Percentiles rank a stretch among this genome's conserved stretches.
Conservation (phyloP, 2,797 vertebrate genomes). For the Rhynchotus rufescens region DNA sequence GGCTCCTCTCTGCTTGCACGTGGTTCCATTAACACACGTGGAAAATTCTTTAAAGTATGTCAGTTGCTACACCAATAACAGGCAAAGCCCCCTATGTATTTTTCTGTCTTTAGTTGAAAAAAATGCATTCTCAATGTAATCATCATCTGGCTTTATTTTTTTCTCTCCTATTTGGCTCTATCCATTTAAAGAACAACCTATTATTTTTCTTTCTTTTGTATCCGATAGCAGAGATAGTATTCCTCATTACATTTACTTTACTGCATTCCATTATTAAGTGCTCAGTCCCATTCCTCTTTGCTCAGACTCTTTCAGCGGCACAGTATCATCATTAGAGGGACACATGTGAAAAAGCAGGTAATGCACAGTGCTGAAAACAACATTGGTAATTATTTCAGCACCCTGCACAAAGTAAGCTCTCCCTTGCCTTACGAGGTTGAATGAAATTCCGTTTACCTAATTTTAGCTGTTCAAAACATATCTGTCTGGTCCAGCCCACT, state of each 20-base stretch:
- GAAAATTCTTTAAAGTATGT: background rate
- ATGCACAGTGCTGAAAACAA: background rate
- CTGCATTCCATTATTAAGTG: background rate
- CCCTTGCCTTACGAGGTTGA: background rate
- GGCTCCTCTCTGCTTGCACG: background rate
- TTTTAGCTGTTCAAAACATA: background rate
- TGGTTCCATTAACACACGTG: background rate
- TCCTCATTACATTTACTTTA: slow-evolving; percentile 6
- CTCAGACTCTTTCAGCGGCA: background rate
- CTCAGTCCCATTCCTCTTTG: background rate
- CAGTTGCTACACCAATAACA: background rate
- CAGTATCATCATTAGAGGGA: background rate
- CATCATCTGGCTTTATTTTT: background rate
- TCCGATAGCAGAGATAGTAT: background rate
- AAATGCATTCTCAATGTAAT: slow-evolving; percentile 1
- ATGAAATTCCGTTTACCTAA: background rate
- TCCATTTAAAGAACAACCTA: background rate
- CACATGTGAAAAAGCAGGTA: background rate
- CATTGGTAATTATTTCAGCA: background rate
- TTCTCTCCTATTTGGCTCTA: background rate
- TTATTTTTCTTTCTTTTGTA: background rate
- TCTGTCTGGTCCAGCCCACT: background rate
- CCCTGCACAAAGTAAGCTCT: background rate
- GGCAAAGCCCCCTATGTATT: background rate
- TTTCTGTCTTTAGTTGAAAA: background rate